Evolutionary conservation across 2,888 invertebrate species (phyloP).

Genomic region (Cylloceria caligata): DNA sequence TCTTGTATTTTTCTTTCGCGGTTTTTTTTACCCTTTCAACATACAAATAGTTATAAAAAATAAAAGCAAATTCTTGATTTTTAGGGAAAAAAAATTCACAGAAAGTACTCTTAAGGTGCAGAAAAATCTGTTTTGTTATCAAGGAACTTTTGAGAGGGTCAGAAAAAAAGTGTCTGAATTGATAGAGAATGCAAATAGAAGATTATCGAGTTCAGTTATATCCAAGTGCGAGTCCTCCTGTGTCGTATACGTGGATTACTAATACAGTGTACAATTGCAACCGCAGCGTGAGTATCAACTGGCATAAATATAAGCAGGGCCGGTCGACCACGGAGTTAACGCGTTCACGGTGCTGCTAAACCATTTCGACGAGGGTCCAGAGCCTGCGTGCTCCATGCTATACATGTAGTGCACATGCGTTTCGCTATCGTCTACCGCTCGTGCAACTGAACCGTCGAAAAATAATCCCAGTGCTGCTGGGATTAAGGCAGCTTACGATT

Average conservation of each 20-base stretch:
- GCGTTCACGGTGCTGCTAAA: conserved; percentile 25
- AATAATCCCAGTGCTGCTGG: conserved; percentile 66
- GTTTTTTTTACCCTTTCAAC: too few relatives aligned
- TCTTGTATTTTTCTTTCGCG: too few relatives aligned
- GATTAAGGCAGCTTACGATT: conserved; percentile 68
- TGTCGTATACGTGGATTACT: conserved; percentile 15
- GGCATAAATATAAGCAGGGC: conserved; percentile 9
- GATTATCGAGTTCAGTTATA: conserved; percentile 1
- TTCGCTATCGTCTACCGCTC: conserved; percentile 1
- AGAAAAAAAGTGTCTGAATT: too few relatives aligned
- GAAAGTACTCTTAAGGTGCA: too few relatives aligned
- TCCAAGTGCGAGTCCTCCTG: neutral
- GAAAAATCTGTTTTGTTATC: too few relatives aligned
- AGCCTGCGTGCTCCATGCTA: neutral
- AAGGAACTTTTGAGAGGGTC: too few relatives aligned
- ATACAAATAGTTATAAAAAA: too few relatives aligned
- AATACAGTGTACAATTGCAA: neutral
- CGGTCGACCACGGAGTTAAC: conserved; percentile 17
- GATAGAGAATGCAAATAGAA: too few relatives aligned
- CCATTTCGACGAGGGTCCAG: conserved; percentile 30
- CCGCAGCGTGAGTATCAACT: neutral
- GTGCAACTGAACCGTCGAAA: conserved; percentile 58
- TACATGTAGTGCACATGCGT: too few relatives aligned
- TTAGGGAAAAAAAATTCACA: too few relatives aligned
- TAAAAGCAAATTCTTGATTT: too few relatives aligned